Evolutionary conservation across 2,888 invertebrate species (phyloP).

Genomic region (Reticulitermes lucifugus): DNA sequence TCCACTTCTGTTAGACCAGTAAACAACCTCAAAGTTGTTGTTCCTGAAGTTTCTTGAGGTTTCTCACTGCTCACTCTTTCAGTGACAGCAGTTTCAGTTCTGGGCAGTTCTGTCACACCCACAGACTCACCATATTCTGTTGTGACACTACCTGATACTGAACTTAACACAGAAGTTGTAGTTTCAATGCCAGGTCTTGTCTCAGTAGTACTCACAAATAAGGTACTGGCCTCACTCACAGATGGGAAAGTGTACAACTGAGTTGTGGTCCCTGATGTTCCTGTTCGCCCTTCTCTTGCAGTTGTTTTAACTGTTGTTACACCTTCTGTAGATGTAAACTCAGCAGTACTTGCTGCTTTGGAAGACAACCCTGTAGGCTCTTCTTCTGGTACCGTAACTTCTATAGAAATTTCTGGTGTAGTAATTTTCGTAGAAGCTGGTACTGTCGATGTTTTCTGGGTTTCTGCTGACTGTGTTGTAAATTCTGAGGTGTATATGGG

Average conservation of each 20-base stretch:
- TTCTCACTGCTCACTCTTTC: background rate
- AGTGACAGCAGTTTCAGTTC: background rate
- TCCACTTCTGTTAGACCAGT: background rate
- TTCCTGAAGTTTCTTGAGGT: background rate
- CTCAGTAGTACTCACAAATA: background rate
- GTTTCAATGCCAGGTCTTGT: background rate
- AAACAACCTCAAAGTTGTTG: background rate
- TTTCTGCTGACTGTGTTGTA: background rate
- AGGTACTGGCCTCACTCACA: slow-evolving; percentile 9
- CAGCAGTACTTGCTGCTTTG: slow-evolving; percentile 38
- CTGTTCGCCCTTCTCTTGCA: slow-evolving; percentile 24
- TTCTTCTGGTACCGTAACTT: slow-evolving; percentile 6
- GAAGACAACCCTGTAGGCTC: background rate
- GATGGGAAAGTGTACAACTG: background rate
- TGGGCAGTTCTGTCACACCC: background rate
- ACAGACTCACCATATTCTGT: slow-evolving; percentile 4
- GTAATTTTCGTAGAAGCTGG: slow-evolving; percentile 43
- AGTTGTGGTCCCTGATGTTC: background rate
- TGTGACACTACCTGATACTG: background rate
- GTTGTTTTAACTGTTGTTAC: background rate
- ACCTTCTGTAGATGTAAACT: background rate
- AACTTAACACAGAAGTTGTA: background rate
- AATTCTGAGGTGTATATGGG: background rate
- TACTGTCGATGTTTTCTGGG: slow-evolving; percentile 17
- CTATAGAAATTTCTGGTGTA: slow-evolving; percentile 26